Evolutionary conservation across 2,113 vertebrate species (phyloP), one percentile per base, ranked within the genome.

Genomic region (Cathartes aura): DNA sequence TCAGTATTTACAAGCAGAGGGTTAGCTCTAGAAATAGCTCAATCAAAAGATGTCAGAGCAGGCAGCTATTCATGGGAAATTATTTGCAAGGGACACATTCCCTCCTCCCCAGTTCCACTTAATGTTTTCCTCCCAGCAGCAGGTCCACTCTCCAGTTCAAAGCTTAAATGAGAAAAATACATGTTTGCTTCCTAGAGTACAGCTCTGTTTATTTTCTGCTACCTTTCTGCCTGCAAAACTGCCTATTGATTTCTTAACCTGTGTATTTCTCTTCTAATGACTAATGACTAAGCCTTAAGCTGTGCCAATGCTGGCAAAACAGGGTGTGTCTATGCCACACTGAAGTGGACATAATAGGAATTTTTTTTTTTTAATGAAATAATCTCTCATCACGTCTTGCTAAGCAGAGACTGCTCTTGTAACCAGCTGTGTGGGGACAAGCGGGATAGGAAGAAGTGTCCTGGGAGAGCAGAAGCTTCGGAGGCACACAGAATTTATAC

Each of bases 11-110:
- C 76, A 97, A 92, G 88, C 71, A 85, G 53, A 78, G 88, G 7
- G 75, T 36, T 91, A 66, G 83, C 58, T 86, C 89, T 93, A 89
- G 82, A 94, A 97, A 94, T 97, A 97, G 86, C n/a, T 90, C 80
- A 59, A 82, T 96, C 93, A 93, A 52, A 91, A 89, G 76, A 95
- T 93, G 81, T 56, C 70, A 63, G 87, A 94, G 50, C 24, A 68
- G 26, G 36, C 62, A 85, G 55, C 59, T 66, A 52, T 88, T 96
- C 48, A 68, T 90, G 82, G 75, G 60, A 93, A 82, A 86, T 96
- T 82, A 82, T 79, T 95, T 89, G 48, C 70, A 83, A 89, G 42
- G 55, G 55, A 66, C 67, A 68, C 23, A 72, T 75, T 67, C 43
- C 42, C 45, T 40, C 22, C 17, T 80, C 26, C 50, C 59, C 56